A percentile compares a stretch with the other conserved stretches of the same genome.
These are phyloP conservation scores for Naso thynnoides DNA, from an alignment of 2,797 vertebrate species.

Conservation along the genomic window DNA sequence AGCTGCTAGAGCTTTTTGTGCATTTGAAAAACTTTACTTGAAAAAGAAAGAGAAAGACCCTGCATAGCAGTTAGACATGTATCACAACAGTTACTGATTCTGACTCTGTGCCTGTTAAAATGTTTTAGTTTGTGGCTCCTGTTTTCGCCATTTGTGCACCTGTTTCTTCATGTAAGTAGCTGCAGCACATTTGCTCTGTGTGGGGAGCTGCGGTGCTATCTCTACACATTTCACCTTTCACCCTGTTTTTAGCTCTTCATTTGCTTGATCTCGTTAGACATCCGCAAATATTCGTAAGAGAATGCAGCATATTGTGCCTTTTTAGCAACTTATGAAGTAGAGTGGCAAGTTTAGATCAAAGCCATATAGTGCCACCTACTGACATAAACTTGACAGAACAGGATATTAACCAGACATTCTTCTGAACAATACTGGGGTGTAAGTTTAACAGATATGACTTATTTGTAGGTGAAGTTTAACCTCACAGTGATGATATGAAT, in stretches of 20 bases:
- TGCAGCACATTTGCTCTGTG: background rate
- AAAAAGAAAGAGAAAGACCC: slow-evolving; percentile 44
- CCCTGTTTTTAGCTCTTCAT: background rate
- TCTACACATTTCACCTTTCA: background rate
- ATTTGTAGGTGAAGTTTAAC: too few species aligned
- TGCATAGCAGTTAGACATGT: too few species aligned
- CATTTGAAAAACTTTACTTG: slow-evolving; percentile 10
- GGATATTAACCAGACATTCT: background rate
- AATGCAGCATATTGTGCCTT: background rate
- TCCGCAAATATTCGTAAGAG: background rate
- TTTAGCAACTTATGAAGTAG: background rate
- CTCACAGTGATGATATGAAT: too few species aligned
- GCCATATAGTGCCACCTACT: slow-evolving; percentile 24
- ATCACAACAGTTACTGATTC: background rate
- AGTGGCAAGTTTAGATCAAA: background rate
- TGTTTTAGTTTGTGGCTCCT: background rate
- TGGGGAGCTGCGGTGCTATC: background rate
- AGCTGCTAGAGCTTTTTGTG: background rate
- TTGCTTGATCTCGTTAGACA: background rate
- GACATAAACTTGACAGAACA: background rate
- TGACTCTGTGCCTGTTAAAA: background rate
- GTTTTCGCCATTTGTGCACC: background rate
- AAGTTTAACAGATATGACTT: too few species aligned
- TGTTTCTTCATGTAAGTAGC: background rate
- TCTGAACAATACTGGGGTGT: background rate